Evolutionary conservation across 2,888 invertebrate genomes (phyloP).

Genomic region (Scrobipalpa costella): DNA sequence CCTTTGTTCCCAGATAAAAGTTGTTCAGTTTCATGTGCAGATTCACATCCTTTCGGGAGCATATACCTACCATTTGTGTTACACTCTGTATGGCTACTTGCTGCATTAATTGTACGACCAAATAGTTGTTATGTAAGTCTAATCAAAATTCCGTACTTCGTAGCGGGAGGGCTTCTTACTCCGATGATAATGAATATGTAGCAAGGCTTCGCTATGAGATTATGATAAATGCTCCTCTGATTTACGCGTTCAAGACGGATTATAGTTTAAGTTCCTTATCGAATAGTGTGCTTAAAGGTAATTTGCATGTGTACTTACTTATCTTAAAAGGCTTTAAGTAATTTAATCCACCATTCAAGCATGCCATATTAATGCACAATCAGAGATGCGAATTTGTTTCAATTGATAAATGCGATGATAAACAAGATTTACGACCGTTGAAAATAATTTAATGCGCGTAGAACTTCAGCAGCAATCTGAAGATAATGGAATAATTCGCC

Average conservation of each 20-base stretch:
- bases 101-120: too few relatives aligned
- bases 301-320: background rate
- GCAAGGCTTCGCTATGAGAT: constrained; percentile 2
- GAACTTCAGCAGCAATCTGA: background rate
- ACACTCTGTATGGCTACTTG: too few relatives aligned
- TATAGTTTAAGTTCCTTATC: background rate
- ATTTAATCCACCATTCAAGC: background rate
- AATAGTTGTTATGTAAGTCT: constrained; percentile 57
- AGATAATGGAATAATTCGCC: constrained; percentile 22
- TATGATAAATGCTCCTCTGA: background rate
- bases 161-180: constrained; percentile 34
- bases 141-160: constrained; percentile 63
- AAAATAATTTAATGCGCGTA: background rate
- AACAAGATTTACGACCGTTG: background rate
- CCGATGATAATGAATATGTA: constrained; percentile 14
- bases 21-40: too few relatives aligned
- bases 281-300: too few relatives aligned
- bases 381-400: background rate
- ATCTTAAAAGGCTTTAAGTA: background rate
- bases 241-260: too few relatives aligned
- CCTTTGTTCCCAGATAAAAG: too few relatives aligned
- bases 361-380: background rate
- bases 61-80: constrained; percentile 29
- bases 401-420: background rate
- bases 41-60: too few relatives aligned